Conservation (phyloP, 2,888 invertebrate species). For the Drosophila helvetica region DNA sequence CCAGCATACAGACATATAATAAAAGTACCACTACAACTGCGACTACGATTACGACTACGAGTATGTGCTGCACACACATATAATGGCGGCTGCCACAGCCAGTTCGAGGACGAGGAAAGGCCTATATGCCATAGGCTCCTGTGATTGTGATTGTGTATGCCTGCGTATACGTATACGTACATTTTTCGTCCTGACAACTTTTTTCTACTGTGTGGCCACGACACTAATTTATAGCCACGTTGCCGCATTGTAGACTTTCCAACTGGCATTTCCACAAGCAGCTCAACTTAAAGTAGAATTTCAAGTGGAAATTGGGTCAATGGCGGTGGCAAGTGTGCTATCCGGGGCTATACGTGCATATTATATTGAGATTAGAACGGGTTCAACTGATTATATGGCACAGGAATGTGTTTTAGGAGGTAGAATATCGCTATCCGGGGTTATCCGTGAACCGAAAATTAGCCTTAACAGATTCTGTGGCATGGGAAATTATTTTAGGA, state of each 20-base stretch:
- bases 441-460: too few relatives aligned
- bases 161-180: constrained; percentile 1
- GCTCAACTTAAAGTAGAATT: constrained; percentile 34
- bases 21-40: neutral
- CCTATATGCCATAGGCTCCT: constrained; percentile 48
- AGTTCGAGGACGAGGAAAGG: constrained; percentile 64
- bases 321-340: constrained; percentile 27
- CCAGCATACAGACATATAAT: constrained; percentile 65
- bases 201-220: constrained; percentile 57
- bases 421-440: too few relatives aligned
- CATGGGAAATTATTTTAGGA: neutral
- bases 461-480: neutral
- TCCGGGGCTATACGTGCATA: neutral
- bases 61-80: neutral
- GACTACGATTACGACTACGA: neutral
- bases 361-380: neutral
- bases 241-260: constrained; percentile 59
- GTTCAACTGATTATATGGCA: neutral
- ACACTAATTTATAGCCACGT: constrained; percentile 70
- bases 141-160: constrained; percentile 10
- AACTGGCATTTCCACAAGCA: constrained; percentile 47
- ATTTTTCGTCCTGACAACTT: constrained; percentile 25
- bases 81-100: constrained; percentile 49
- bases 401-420: too few relatives aligned
- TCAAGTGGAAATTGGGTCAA: constrained; percentile 51